Base-by-base conservation (phyloP, 2,888 invertebrate species). In the Amphiduros pacificus region DNA sequence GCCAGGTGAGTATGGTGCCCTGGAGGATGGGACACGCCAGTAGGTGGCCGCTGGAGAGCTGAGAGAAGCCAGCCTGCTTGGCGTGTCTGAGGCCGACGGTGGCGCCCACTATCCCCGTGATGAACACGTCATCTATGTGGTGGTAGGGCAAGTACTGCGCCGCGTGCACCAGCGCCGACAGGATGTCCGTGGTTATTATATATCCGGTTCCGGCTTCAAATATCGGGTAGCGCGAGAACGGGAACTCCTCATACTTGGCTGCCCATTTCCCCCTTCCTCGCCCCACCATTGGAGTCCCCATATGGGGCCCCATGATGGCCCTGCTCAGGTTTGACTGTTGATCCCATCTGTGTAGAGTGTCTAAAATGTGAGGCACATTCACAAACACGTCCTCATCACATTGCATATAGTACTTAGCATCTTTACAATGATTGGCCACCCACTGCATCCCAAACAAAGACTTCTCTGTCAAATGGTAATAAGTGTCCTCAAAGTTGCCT, bases 381-480 rank as follows among this genome's bases (percentile, higher is more conserved):
- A 70, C 51, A 27, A 70, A 55, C 68, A 70, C 67, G 54, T 70
- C 70, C 41, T 70, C 69, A 52, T 70, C 70, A 56, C 68, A 69
- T 57, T 70, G 69, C n/a, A 70, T 22, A 17, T 67, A 41, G 28
- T 62, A 67, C 27, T 62, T 64, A 14, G 60, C 66, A 20, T 27
- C 31, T 9, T 57, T 57, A 36, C 70, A 70, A 31, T 55, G 52
- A 27, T 69, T 61, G 2, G 41, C 11, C 1, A 69, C 28, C 55
- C 65, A 69, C 22, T 66, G 65, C 31, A 70, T 51, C 14, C 68
- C 70, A 1, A 70, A 53, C 14, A 70, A 55, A 14, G 70, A 67
- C 50, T 70, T 70, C n/a, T 69, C 53, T 11, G 70, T 70, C 66
- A 70, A 62, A 53, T 70, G 68, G 9, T 44, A 41, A 32, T 70